A percentile compares a stretch with the other conserved stretches of the same genome.
phyloP scores from a whole-genome alignment of 2,888 invertebrate genomes.

The Trissolcus brochymenae region DNA sequence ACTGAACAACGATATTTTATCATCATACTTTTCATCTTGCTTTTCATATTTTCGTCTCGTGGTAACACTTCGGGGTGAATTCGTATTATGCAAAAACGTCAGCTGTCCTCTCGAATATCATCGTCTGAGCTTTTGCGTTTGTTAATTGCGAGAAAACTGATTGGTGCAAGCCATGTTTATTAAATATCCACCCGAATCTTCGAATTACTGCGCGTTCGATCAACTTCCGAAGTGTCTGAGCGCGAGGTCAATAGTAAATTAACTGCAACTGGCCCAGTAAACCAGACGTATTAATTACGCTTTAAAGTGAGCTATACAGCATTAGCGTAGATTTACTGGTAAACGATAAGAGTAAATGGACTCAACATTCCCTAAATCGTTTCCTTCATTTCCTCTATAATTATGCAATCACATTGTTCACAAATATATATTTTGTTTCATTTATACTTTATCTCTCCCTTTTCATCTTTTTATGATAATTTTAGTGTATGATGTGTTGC shows the following conservation, averaged over 20 bases:
- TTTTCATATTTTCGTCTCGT: neutral
- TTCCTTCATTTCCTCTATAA: conserved; percentile 42
- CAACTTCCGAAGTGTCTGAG: conserved; percentile 41
- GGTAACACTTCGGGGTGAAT: no score
- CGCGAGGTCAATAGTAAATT: conserved; percentile 53
- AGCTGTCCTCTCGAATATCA: no score
- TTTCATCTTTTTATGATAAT: no score
- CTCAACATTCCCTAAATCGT: conserved; percentile 53
- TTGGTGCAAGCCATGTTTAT: conserved; percentile 33
- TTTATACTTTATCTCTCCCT: no score
- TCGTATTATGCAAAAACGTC: no score
- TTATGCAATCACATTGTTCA: conserved; percentile 20
- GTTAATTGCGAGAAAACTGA: conserved; percentile 8
- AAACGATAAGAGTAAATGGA: conserved; percentile 60
- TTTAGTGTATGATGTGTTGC: no score
- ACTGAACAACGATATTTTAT: no score
- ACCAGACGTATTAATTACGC: conserved; percentile 67
- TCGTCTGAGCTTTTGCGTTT: no score
- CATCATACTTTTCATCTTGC: neutral
- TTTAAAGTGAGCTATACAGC: conserved; percentile 64
- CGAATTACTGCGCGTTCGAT: conserved; percentile 19
- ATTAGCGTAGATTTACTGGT: conserved; percentile 51
- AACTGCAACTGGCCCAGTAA: conserved; percentile 54
- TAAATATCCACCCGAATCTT: conserved; percentile 14
- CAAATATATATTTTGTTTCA: no score